Evolutionary conservation across 2,888 invertebrate species (phyloP).

Genomic region (Anthophora plumipes): DNA sequence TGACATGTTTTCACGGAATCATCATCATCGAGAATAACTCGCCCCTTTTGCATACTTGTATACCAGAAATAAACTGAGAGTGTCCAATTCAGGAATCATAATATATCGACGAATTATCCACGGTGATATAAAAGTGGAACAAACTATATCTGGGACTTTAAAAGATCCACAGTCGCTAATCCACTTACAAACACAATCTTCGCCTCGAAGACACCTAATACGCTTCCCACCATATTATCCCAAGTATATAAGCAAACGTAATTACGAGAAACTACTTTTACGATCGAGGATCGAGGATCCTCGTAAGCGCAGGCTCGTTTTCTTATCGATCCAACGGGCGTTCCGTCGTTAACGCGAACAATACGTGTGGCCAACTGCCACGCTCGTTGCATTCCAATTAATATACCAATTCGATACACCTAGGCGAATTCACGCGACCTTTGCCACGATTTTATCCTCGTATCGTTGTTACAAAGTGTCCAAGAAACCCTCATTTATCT

Average conservation of each 20-base stretch:
- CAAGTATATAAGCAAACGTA: neutral
- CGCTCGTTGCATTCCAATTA: slow-evolving; percentile 28
- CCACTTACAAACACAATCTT: neutral
- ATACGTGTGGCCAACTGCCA: neutral
- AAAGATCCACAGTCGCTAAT: neutral
- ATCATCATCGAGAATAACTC: neutral
- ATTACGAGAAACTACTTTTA: neutral
- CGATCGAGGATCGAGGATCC: too few species aligned
- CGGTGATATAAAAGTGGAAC: neutral
- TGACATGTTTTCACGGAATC: too few species aligned
- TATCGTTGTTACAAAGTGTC: too few species aligned
- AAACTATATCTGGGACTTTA: neutral
- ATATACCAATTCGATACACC: slow-evolving; percentile 20
- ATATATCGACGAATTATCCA: neutral
- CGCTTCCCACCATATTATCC: too few species aligned
- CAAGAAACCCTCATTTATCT: too few species aligned
- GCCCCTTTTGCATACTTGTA: neutral
- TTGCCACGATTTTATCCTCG: neutral
- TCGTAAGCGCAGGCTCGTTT: neutral
- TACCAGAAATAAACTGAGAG: neutral
- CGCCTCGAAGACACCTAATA: neutral
- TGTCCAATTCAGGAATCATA: neutral
- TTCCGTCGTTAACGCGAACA: slow-evolving; percentile 9
- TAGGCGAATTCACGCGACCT: neutral
- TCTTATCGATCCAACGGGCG: slow-evolving; percentile 1